These are phyloP conservation scores for Protomyctophum bolini DNA, from an alignment of 2,113 vertebrate genomes.

Conservation along the genomic window DNA sequence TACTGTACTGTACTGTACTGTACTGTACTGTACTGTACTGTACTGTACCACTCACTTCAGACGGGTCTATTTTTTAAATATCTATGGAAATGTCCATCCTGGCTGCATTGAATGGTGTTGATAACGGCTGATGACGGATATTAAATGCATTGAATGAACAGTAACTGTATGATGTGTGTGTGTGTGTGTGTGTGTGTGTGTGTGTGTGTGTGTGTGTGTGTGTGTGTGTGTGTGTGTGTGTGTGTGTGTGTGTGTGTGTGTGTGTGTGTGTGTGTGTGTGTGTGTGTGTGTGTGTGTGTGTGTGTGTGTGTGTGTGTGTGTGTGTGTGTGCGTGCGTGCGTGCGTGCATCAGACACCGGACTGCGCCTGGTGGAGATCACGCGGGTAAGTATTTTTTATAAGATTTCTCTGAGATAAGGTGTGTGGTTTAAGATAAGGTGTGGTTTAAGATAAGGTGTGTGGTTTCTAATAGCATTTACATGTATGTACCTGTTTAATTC, in stretches of 20 bases:
- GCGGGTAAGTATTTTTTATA: slow-evolving; percentile 76
- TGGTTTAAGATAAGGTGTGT: no score
- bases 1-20: no score
- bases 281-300: slow-evolving; percentile 68
- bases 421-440: no score
- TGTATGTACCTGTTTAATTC: no score
- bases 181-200: background rate
- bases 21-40: no score
- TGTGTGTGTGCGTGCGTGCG: background rate
- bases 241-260: background rate
- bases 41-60: no score
- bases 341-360: slow-evolving; percentile 59
- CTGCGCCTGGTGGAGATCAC: slow-evolving; percentile 88
- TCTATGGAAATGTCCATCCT: no score
- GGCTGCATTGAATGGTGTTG: no score
- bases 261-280: slow-evolving; percentile 66
- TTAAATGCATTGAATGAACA: no score
- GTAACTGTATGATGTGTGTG: background rate
- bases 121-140: no score
- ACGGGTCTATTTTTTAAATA: no score
- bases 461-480: no score
- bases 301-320: background rate
- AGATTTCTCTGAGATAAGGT: background rate
- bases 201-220: slow-evolving; percentile 4
- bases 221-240: background rate